These are phyloP conservation scores for Fukomys damarensis DNA, from an alignment of 2,113 vertebrate species.

Conservation along the genomic window DNA sequence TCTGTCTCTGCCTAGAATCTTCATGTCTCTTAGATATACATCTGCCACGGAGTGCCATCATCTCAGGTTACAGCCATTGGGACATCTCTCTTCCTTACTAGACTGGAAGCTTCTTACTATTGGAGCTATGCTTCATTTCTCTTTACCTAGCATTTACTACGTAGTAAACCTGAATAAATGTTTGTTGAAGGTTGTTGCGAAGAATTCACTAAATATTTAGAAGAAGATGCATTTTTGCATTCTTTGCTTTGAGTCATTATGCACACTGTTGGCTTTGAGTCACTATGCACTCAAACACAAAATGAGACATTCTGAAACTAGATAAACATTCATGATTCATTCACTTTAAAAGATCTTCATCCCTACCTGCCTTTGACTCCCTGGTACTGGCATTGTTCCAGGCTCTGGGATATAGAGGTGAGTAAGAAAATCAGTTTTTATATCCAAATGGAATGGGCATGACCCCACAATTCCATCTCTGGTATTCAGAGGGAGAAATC, in stretches of 20 bases:
- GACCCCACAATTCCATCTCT: background rate
- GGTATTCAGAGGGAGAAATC: background rate
- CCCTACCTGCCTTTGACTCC: background rate
- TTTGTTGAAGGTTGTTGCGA: constrained; percentile 2
- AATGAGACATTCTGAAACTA: constrained; percentile 42
- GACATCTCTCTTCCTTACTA: background rate
- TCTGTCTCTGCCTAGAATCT: background rate
- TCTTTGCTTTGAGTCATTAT: constrained; percentile 39
- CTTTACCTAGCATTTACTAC: background rate
- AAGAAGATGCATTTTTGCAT: constrained; percentile 38
- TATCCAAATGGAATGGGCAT: background rate
- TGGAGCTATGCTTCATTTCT: background rate
- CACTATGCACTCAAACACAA: background rate
- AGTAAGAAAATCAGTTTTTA: background rate
- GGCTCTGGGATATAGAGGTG: background rate
- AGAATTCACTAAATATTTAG: constrained; percentile 52
- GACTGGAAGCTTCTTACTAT: background rate
- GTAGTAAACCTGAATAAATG: background rate
- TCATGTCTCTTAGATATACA: background rate
- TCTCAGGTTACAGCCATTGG: background rate
- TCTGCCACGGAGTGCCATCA: background rate
- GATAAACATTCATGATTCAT: constrained; percentile 25
- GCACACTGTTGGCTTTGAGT: constrained; percentile 26
- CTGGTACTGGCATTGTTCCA: background rate
- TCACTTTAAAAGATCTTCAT: background rate